These are phyloP conservation scores for Leucosticte australis DNA, from an alignment of 2,113 vertebrate species.

Conservation along the genomic window DNA sequence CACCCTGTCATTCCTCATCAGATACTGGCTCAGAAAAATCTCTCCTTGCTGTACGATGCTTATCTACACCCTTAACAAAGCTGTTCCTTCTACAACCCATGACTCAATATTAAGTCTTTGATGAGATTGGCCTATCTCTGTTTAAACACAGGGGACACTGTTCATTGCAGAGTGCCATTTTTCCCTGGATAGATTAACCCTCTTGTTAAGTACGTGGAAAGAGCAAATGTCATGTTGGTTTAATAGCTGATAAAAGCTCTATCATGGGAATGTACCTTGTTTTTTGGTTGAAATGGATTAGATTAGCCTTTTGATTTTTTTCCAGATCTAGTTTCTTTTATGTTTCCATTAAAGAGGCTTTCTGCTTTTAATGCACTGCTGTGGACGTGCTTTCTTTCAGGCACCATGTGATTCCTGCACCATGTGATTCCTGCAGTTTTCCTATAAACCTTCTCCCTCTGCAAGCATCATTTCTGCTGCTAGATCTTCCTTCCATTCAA, in stretches of 20 bases:
- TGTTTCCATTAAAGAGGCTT: neutral
- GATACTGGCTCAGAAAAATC: neutral
- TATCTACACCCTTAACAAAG: neutral
- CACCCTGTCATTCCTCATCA: neutral
- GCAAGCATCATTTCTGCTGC: neutral
- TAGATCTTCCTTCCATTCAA: neutral
- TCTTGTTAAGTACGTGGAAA: neutral
- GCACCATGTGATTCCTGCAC: neutral
- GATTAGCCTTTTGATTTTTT: neutral
- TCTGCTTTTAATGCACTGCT: neutral
- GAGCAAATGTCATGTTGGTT: neutral
- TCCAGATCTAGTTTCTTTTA: neutral
- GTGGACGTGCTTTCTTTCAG: neutral
- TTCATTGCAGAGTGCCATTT: neutral
- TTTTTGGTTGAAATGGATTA: conserved; percentile 7
- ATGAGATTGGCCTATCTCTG: neutral
- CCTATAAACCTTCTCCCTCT: neutral
- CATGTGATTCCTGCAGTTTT: neutral
- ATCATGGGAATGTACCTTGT: neutral
- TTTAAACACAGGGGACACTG: neutral
- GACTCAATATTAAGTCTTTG: neutral
- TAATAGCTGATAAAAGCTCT: conserved; percentile 14
- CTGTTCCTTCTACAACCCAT: neutral
- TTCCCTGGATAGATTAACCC: neutral
- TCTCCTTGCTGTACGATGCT: neutral